These are phyloP conservation scores for Carettochelys insculpta DNA, from an alignment of 2,113 vertebrate species.

Conservation along the genomic window DNA sequence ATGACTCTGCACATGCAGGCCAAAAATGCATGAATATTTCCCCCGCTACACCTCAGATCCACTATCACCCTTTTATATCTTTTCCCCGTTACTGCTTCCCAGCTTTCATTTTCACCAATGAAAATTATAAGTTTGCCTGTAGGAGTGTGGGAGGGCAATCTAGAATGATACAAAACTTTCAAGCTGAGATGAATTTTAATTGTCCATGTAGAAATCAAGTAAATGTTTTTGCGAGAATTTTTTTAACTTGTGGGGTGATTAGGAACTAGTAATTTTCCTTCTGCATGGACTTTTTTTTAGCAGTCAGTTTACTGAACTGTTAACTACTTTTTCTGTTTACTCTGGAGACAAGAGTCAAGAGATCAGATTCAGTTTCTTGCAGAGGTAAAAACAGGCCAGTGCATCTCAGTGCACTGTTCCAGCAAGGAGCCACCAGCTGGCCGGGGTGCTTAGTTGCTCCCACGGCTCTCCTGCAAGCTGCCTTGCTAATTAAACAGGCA, in stretches of 20 bases:
- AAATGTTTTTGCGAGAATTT: not conserved
- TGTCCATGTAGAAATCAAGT: not conserved
- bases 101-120: not conserved
- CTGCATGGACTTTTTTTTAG: not conserved
- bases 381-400: no score
- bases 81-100: not conserved
- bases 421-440: no score
- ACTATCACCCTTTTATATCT: not conserved
- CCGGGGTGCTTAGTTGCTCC: no score
- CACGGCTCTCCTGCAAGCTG: no score
- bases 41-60: not conserved
- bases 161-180: accelerated
- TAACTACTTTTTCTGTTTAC: not conserved
- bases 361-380: not conserved
- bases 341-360: not conserved
- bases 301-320: not conserved
- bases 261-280: not conserved
- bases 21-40: not conserved
- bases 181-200: not conserved
- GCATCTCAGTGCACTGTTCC: no score
- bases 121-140: not conserved
- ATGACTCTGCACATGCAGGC: not conserved
- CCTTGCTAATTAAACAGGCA: no score
- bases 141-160: no score
- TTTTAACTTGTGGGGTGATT: not conserved